These are phyloP conservation scores for Lobophora halterata DNA, from an alignment of 2,888 invertebrate species.

Conservation along the genomic window DNA sequence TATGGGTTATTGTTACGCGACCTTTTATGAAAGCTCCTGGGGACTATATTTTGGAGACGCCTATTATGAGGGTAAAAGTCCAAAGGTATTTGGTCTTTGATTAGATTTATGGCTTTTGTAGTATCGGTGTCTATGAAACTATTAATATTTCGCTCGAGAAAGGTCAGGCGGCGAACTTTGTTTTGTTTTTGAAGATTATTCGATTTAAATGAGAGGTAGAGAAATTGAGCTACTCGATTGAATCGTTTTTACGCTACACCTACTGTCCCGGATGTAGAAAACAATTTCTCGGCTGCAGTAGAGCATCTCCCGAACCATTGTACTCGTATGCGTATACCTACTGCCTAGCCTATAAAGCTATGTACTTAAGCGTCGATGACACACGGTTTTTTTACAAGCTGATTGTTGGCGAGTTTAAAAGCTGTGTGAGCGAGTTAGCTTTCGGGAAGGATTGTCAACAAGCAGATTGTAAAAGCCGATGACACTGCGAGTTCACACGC, in stretches of 20 bases:
- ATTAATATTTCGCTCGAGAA: constrained; percentile 26
- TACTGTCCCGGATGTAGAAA: constrained; percentile 63
- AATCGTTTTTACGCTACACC: constrained; percentile 44
- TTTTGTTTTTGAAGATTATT: constrained; percentile 35
- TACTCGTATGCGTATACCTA: constrained; percentile 49
- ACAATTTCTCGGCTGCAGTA: constrained; percentile 49
- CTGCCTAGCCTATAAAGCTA: too few species aligned
- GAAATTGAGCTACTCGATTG: constrained; percentile 33
- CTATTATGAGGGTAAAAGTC: constrained; percentile 46
- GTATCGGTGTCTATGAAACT: constrained; percentile 13
- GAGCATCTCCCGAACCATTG: constrained; percentile 37
- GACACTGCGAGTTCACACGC: too few species aligned
- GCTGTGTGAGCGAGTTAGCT: too few species aligned
- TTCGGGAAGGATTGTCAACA: too few species aligned
- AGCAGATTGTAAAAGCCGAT: too few species aligned
- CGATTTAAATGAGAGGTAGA: constrained; percentile 35
- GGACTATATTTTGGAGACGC: constrained; percentile 48
- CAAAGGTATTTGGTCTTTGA: constrained; percentile 41
- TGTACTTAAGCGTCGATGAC: too few species aligned
- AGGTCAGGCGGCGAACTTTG: constrained; percentile 17
- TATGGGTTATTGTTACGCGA: constrained; percentile 67
- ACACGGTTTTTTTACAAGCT: too few species aligned
- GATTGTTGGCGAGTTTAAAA: too few species aligned
- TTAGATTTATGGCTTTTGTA: constrained; percentile 48
- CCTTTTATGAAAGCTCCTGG: constrained; percentile 58